These are phyloP conservation scores for Lutjanus campechanus DNA, from an alignment of 2,797 vertebrate genomes.

Conservation along the genomic window DNA sequence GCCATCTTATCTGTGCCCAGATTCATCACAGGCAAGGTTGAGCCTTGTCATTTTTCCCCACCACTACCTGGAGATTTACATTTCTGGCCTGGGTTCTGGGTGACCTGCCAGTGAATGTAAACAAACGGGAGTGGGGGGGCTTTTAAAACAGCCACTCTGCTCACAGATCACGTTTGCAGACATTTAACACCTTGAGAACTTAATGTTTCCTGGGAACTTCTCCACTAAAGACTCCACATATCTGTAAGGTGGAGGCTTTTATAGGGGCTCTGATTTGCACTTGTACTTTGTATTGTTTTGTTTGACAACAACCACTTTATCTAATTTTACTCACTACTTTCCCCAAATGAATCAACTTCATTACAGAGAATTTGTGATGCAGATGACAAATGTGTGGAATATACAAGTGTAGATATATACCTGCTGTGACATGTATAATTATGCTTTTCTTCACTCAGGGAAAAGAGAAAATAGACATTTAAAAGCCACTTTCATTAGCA, in stretches of 20 bases:
- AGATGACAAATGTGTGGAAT: constrained; percentile 38
- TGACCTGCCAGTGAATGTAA: constrained; percentile 67
- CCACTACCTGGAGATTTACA: constrained; percentile 74
- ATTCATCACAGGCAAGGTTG: constrained; percentile 74
- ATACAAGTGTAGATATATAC: background rate
- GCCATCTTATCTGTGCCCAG: constrained; percentile 67
- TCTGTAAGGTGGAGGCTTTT: constrained; percentile 27
- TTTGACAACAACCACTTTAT: constrained; percentile 51
- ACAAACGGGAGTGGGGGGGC: constrained; percentile 53
- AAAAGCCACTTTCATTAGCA: constrained; percentile 38
- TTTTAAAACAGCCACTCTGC: constrained; percentile 52
- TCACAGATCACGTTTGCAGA: constrained; percentile 53
- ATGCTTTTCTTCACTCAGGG: constrained; percentile 17
- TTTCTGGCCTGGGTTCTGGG: constrained; percentile 61
- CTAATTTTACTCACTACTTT: constrained; percentile 39
- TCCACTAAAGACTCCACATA: constrained; percentile 37
- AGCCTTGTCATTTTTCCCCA: constrained; percentile 62
- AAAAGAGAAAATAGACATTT: constrained; percentile 22
- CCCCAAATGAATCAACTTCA: constrained; percentile 27
- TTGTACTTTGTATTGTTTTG: constrained; percentile 49
- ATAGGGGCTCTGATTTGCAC: constrained; percentile 38
- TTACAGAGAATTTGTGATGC: constrained; percentile 26
- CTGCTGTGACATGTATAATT: constrained; percentile 23
- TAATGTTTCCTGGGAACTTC: constrained; percentile 55
- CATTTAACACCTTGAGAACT: constrained; percentile 61